Conservation (phyloP, 1,140 invertebrate genomes). For the Holotrichia oblita region DNA sequence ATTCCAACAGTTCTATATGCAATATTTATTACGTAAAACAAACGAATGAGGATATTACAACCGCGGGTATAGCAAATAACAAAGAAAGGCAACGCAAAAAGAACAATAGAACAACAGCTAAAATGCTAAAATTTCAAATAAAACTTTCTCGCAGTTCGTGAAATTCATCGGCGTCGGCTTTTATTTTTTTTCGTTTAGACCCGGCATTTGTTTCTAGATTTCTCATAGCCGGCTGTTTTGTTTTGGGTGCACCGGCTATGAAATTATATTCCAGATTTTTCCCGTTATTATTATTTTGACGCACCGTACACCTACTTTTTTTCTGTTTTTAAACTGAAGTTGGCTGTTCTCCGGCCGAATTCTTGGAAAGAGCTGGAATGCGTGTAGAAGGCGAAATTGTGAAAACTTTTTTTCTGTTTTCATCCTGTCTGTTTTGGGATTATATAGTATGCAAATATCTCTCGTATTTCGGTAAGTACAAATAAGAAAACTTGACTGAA, state of each 20-base stretch:
- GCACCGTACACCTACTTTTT: background rate
- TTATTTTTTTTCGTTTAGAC: background rate
- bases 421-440: background rate
- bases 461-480: constrained; percentile 13
- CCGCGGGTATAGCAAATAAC: background rate
- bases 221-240: background rate
- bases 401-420: background rate
- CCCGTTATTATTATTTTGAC: constrained; percentile 5
- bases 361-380: background rate
- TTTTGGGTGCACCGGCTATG: background rate
- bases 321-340: background rate
- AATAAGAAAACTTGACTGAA: background rate
- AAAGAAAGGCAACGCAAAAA: background rate
- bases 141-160: background rate
- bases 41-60: background rate
- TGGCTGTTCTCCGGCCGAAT: background rate
- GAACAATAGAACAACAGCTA: background rate
- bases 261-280: constrained; percentile 8
- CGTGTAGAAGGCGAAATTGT: background rate
- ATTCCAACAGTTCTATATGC: background rate
- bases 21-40: constrained; percentile 16
- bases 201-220: background rate
- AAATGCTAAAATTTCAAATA: background rate
- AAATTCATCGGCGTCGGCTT: background rate
- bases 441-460: background rate